phyloP scores from a whole-genome alignment of 2,113 vertebrate genomes.

The Carassius carassius region DNA sequence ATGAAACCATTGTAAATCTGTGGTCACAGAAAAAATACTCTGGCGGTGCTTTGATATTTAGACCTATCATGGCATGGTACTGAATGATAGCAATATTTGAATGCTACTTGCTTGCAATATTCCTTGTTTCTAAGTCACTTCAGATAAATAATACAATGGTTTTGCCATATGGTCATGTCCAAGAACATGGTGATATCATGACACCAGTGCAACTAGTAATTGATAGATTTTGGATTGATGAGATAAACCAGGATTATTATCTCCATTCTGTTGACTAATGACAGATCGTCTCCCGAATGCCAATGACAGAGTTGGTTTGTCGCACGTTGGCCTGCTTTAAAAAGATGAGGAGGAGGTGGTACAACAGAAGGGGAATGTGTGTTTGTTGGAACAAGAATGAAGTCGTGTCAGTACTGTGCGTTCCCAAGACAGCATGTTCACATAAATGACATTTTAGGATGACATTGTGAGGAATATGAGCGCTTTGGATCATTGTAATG shows the following conservation, averaged over 20 bases:
- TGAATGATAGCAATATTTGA: background rate
- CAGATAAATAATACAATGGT: background rate
- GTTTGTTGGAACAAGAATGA: constrained; percentile 1
- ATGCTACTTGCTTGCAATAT: background rate
- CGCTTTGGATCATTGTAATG: background rate
- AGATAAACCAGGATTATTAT: background rate
- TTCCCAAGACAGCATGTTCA: constrained; percentile 25
- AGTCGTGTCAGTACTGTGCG: background rate
- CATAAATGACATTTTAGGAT: constrained; percentile 14
- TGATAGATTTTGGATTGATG: background rate
- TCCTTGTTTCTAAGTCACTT: background rate
- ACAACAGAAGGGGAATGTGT: constrained; percentile 42
- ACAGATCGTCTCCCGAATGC: constrained; percentile 17
- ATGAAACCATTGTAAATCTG: background rate
- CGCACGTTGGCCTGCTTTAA: constrained; percentile 8
- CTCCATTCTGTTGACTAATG: constrained; percentile 6
- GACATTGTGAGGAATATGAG: background rate
- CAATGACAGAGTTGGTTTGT: constrained; percentile 13
- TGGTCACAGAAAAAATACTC: background rate
- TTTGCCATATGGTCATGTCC: background rate
- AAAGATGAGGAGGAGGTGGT: constrained; percentile 3
- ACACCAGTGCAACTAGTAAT: background rate
- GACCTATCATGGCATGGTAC: background rate
- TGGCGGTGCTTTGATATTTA: background rate
- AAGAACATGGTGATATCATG: background rate